These are phyloP conservation scores for Stegana nigrithorax DNA, from an alignment of 2,888 invertebrate species.

Conservation along the genomic window DNA sequence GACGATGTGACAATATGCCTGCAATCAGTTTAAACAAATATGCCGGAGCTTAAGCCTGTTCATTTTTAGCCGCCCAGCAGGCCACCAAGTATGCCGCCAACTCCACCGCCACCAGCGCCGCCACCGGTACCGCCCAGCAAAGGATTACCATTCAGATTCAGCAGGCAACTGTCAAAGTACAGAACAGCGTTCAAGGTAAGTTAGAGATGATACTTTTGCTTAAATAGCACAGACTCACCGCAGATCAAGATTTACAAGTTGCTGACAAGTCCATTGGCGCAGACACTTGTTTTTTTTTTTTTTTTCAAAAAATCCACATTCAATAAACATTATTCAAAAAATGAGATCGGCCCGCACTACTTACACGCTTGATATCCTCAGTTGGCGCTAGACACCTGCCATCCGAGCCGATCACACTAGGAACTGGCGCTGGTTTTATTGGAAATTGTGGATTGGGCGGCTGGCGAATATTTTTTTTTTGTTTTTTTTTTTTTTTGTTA, in stretches of 20 bases:
- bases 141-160: constrained; percentile 54
- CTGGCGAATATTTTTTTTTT: not conserved
- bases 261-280: constrained; percentile 52
- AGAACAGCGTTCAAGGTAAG: not conserved
- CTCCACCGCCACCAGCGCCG: constrained; percentile 23
- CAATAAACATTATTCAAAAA: not conserved
- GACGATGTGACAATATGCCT: not conserved
- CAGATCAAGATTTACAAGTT: constrained; percentile 51
- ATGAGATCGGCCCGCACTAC: constrained; percentile 11
- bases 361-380: constrained; percentile 40
- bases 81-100: constrained; percentile 44
- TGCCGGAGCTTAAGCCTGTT: too few species aligned
- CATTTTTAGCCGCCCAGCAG: constrained; percentile 35
- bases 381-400: constrained; percentile 32
- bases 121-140: constrained; percentile 45
- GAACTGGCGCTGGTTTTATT: not conserved
- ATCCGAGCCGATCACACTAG: not conserved
- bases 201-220: constrained; percentile 6
- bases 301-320: too few species aligned
- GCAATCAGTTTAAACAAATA: not conserved
- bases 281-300: constrained; percentile 39
- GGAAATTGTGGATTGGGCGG: not conserved
- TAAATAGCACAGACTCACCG: constrained; percentile 41
- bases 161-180: constrained; percentile 44
- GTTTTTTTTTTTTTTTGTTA: too few species aligned